phyloP scores from a whole-genome alignment of 30 jellyfish, hydroid and myxozoan genomes.

The Mastigias papua region DNA sequence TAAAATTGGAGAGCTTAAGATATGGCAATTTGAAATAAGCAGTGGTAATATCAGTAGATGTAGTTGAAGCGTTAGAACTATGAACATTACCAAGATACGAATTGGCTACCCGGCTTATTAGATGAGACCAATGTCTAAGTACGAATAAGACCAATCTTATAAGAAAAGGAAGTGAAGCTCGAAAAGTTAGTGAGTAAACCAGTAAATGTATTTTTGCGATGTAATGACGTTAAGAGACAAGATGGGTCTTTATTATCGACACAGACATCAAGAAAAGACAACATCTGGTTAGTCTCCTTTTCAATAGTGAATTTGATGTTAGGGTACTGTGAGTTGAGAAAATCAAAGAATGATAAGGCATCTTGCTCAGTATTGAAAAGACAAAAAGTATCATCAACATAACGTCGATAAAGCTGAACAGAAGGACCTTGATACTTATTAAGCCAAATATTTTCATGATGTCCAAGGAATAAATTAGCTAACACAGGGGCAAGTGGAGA shows the following conservation, averaged over 20 bases:
- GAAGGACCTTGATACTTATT: constrained; percentile 12
- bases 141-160: constrained; percentile 18
- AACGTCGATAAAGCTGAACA: background rate
- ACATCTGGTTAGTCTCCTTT: background rate
- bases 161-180: constrained; percentile 1
- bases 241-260: background rate
- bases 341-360: constrained; percentile 3
- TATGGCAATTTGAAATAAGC: background rate
- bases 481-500: background rate
- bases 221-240: background rate
- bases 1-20: background rate
- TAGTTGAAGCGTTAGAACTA: background rate
- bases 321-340: background rate
- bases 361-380: constrained; percentile 11
- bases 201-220: constrained; percentile 1
- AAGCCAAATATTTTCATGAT: constrained; percentile 25
- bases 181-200: constrained; percentile 21
- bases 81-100: background rate
- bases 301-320: constrained; percentile 14
- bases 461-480: constrained; percentile 28
- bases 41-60: background rate
- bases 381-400: background rate
- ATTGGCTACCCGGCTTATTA: background rate
- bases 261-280: constrained; percentile 12
- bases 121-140: background rate